Evolutionary conservation across 2,888 invertebrate species (phyloP), one percentile per base, ranked within the genome.

Genomic region (Nomada lathburiana): DNA sequence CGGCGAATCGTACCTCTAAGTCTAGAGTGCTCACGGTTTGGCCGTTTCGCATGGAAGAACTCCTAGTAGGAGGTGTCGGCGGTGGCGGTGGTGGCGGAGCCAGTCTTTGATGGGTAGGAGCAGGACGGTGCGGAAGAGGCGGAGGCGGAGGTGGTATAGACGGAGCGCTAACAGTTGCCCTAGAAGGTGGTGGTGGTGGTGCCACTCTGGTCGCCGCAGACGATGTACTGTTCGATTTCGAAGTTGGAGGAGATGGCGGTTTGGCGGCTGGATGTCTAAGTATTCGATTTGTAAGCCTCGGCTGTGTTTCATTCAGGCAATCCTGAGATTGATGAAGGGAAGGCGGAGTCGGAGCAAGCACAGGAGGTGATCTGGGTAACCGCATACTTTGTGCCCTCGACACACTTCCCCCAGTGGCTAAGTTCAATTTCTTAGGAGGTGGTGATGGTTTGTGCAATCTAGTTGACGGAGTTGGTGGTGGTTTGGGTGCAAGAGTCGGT

Each of bases 371-470:
- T 94, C 97, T 96, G 42, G 97, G 97, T 88, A 96, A 95, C 93
- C 97, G 95, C 97, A 98, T 97, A 93, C 98, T 98, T 93, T 97
- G 98, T 87, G 98, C 97, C 82, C 98, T 94, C 13, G 96, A 95
- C 4, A 97, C 97, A 76, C 94, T 89, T 52, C 85, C 89, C 52
- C 84, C 85, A 0, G 81, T 86, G 3, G 88, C 77, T 42, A 95
- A 94, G 69, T 95, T 94, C 18, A 96, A 93, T 81, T 96, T 96
- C 93, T 96, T 96, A 42, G 96, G 96, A 53, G 96, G 96, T 3
- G 96, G 96, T 52, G 96, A 95, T 9, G 88, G 89, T 70, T 88
- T 88, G 16, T 92, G 92, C 3, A 92, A 86, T 18, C 84, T 78
- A 60, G 75, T 79, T 11, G 90, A 90, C 23, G 88, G 80, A 47